These are phyloP conservation scores for Ptychoptera contaminata DNA, from an alignment of 2,888 invertebrate species.

Conservation along the genomic window DNA sequence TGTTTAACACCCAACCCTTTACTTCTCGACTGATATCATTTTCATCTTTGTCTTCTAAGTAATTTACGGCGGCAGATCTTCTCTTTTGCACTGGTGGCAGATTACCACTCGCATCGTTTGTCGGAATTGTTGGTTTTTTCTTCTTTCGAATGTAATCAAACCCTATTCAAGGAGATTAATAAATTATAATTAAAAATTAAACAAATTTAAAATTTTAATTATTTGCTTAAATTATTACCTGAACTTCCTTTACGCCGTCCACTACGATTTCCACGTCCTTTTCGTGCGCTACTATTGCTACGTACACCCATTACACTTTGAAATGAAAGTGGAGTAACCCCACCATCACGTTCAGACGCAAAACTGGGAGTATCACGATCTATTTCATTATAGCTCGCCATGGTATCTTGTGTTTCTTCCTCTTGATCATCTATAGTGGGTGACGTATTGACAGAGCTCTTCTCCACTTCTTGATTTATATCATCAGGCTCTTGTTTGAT, in stretches of 20 bases:
- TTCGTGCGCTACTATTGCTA: background rate
- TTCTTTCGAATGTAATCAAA: slow-evolving; percentile 84
- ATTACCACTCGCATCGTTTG: slow-evolving; percentile 23
- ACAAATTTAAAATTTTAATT: background rate
- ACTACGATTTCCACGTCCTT: slow-evolving; percentile 13
- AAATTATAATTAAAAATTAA: background rate
- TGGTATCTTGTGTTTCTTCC: slow-evolving; percentile 28
- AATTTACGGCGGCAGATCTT: slow-evolving; percentile 8
- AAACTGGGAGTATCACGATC: slow-evolving; percentile 20
- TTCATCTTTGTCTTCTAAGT: slow-evolving; percentile 15
- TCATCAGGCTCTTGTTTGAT: background rate
- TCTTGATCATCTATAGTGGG: slow-evolving; percentile 6
- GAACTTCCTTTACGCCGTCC: slow-evolving; percentile 27
- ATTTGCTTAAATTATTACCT: slow-evolving; percentile 12
- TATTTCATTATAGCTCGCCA: slow-evolving; percentile 9
- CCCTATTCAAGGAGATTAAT: slow-evolving; percentile 27
- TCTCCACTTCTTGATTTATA: background rate
- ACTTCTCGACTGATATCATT: slow-evolving; percentile 72
- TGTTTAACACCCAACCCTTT: slow-evolving; percentile 83
- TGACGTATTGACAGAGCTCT: background rate
- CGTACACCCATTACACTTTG: slow-evolving; percentile 21
- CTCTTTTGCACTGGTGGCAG: slow-evolving; percentile 35
- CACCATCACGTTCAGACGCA: slow-evolving; percentile 8
- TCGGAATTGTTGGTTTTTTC: slow-evolving; percentile 50
- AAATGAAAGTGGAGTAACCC: slow-evolving; percentile 18